These are phyloP conservation scores for Chrysomallon squamiferum DNA, from an alignment of 1,140 invertebrate genomes.

Conservation along the genomic window DNA sequence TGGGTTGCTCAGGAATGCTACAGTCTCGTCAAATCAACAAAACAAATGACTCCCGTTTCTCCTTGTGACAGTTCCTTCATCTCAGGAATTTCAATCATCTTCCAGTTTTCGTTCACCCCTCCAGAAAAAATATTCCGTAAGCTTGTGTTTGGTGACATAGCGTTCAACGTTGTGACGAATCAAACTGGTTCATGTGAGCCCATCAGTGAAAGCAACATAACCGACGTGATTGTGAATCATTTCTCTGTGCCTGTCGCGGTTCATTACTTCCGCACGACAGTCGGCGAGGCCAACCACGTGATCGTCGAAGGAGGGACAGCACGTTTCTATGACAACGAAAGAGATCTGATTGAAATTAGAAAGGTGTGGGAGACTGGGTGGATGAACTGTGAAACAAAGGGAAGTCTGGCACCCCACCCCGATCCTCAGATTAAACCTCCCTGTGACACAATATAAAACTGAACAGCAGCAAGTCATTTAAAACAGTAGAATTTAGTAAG, in stretches of 20 bases:
- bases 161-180: slow-evolving; percentile 30
- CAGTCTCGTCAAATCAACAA: slow-evolving; percentile 13
- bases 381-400: slow-evolving; percentile 39
- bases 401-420: slow-evolving; percentile 38
- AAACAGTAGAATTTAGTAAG: neutral
- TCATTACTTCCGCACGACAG: slow-evolving; percentile 35
- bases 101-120: slow-evolving; percentile 35
- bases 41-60: slow-evolving; percentile 14
- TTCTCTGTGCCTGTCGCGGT: slow-evolving; percentile 12
- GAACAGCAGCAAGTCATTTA: too few species aligned
- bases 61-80: slow-evolving; percentile 3
- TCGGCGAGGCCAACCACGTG: slow-evolving; percentile 22
- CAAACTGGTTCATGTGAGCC: neutral
- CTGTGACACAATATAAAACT: slow-evolving; percentile 1
- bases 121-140: slow-evolving; percentile 29
- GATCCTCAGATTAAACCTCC: slow-evolving; percentile 9
- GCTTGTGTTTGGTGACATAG: slow-evolving; percentile 48
- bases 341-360: slow-evolving; percentile 36
- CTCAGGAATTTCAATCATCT: slow-evolving; percentile 16
- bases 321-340: slow-evolving; percentile 31
- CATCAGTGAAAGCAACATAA: slow-evolving; percentile 10
- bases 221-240: slow-evolving; percentile 13
- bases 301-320: slow-evolving; percentile 11
- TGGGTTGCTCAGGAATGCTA: slow-evolving; percentile 34
- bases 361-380: slow-evolving; percentile 53